phyloP scores from a whole-genome alignment of 2,797 vertebrate species.

The Calcarius lapponicus region DNA sequence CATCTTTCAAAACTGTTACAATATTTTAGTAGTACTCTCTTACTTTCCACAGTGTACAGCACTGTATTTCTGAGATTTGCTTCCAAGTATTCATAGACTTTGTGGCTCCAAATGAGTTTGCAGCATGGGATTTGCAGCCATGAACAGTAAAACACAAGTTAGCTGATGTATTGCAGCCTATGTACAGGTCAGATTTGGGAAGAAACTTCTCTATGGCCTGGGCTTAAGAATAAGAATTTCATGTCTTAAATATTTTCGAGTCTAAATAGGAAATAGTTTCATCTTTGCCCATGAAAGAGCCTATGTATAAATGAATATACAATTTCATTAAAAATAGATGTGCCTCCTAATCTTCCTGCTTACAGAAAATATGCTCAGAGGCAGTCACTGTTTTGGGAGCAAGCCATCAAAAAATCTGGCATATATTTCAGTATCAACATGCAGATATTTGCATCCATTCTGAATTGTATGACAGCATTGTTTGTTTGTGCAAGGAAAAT shows the following conservation, averaged over 20 bases:
- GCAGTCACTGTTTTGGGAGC: neutral
- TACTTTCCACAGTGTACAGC: neutral
- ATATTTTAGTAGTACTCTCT: neutral
- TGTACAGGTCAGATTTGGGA: neutral
- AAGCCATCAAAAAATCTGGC: constrained; percentile 39
- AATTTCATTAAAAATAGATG: constrained; percentile 35
- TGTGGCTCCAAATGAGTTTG: neutral
- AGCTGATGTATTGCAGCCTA: neutral
- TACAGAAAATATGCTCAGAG: constrained; percentile 14
- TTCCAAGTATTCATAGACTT: neutral
- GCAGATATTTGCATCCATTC: constrained; percentile 25
- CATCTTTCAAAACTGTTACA: neutral
- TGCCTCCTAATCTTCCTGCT: constrained; percentile 14
- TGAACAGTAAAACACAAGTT: neutral
- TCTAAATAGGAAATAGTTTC: neutral
- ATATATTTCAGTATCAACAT: constrained; percentile 14
- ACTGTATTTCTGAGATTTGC: neutral
- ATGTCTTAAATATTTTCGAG: neutral
- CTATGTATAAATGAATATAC: neutral
- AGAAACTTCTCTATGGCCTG: rapidly evolving
- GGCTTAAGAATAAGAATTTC: neutral
- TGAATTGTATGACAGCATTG: constrained; percentile 51
- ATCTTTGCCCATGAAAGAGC: neutral
- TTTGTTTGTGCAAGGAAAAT: constrained; percentile 66
- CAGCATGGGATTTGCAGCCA: neutral